Evolutionary conservation across 2,113 vertebrate genomes (phyloP).

Genomic region (Chionis minor): DNA sequence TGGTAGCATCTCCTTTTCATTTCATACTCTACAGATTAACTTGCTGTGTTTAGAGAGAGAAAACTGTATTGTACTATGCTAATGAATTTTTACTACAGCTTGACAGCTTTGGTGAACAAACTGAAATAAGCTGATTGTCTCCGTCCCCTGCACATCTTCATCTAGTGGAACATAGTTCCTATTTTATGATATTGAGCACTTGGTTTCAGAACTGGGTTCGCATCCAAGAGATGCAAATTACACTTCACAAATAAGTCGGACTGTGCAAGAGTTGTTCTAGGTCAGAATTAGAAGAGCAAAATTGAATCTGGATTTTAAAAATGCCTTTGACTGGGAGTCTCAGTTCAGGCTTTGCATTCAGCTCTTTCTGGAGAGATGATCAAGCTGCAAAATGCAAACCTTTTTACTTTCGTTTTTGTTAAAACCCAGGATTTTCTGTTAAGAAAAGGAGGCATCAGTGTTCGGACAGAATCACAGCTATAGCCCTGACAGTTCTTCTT

Average conservation of each 20-base stretch:
- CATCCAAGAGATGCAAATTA: background rate
- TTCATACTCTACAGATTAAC: background rate
- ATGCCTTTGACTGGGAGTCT: background rate
- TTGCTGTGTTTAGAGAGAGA: background rate
- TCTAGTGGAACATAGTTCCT: background rate
- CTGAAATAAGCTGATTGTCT: background rate
- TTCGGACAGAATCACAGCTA: background rate
- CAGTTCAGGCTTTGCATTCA: background rate
- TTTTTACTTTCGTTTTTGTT: background rate
- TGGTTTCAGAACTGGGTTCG: background rate
- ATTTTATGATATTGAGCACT: background rate
- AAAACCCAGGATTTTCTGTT: background rate
- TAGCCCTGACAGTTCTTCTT: background rate
- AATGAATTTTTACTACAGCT: background rate
- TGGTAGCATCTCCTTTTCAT: background rate
- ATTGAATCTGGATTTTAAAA: background rate
- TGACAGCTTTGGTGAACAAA: background rate
- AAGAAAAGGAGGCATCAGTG: background rate
- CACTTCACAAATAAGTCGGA: background rate
- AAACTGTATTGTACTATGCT: background rate
- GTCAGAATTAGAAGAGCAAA: background rate
- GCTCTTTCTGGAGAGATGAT: background rate
- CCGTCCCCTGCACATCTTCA: background rate
- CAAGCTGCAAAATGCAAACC: background rate
- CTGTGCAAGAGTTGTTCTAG: background rate